Evolutionary conservation across 1,140 invertebrate species (phyloP), one percentile per base, ranked within the genome.

Genomic region (Chionoecetes opilio): DNA sequence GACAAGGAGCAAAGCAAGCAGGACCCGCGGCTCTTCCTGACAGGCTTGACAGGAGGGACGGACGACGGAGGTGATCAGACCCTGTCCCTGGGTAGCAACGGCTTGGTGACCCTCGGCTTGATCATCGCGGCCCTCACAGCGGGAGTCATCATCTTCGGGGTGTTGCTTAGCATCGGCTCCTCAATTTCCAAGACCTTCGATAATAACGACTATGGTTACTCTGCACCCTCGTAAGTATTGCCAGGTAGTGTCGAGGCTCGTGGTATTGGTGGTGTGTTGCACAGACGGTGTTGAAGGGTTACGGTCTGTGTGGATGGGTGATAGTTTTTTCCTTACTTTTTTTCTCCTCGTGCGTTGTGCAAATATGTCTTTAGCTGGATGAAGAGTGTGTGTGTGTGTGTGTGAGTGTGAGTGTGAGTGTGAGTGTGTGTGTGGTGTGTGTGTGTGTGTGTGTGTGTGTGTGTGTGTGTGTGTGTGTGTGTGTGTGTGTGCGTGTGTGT

Each of bases 11-110:
- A 11, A 26, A 3, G 9, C 2, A 26, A 90, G 26, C 21, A 38
- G 34, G 88, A 90, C 88, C 2, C 37, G 29, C 2, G 88, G 0
- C 37, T 90, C 88, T 90, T 90, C 88, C 35, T 90, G 21, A 75
- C 63, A 26, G 63, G 63, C 2, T 29, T 46, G 35, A 90, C 34
- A 0, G 88, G 88, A 17, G 29, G 21, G 6, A n/a, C 3, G 3
- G 37, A 38, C 88, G n/a, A n/a, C n/a, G n/a, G n/a, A n/a, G 37
- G 0, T 17, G 5, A 38, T 5, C 37, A 38, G 2, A 38, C 14
- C 35, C 41, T 38, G 0, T 26, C 46, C 9, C 5, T 37, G 21
- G 88, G 88, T 9, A 34, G n/a, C 32, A 17, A 37, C 9, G 14
- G 17, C 8, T 3, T 90, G 6, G 0, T 41, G 0, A n/a, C n/a